Conservation (phyloP, 2,113 vertebrate species). For the Cisticola juncidis region DNA sequence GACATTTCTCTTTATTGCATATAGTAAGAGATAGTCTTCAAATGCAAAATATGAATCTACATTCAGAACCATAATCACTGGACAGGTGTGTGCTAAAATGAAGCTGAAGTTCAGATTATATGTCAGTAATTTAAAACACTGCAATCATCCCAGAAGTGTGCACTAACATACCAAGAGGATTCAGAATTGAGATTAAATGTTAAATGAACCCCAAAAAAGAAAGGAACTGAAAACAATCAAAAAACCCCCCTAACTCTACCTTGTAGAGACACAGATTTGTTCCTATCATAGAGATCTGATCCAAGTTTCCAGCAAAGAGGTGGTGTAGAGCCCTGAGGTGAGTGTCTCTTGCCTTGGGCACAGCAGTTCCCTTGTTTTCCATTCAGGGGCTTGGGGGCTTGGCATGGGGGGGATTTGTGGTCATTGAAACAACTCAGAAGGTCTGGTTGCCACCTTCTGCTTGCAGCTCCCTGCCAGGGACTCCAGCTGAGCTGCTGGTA, state of each 20-base stretch:
- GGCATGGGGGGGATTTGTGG: not conserved
- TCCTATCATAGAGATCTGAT: not conserved
- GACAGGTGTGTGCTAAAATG: not conserved
- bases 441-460: not conserved
- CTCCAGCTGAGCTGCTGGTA: not conserved
- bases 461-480: not conserved
- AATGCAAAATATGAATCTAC: not conserved
- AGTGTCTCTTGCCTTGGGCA: not conserved
- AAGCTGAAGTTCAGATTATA: not conserved
- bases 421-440: not conserved
- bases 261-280: not conserved
- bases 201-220: not conserved
- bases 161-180: fast-evolving
- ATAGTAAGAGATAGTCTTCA: not conserved
- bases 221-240: not conserved
- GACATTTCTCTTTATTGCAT: not conserved
- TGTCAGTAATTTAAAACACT: not conserved
- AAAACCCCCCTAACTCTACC: not conserved
- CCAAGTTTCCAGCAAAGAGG: not conserved
- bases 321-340: not conserved
- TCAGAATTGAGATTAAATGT: not conserved
- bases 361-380: not conserved
- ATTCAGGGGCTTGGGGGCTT: not conserved
- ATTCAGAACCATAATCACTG: not conserved
- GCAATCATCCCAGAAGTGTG: not conserved